phyloP scores from a whole-genome alignment of 2,113 vertebrate genomes.

The Irena cyanogastra region DNA sequence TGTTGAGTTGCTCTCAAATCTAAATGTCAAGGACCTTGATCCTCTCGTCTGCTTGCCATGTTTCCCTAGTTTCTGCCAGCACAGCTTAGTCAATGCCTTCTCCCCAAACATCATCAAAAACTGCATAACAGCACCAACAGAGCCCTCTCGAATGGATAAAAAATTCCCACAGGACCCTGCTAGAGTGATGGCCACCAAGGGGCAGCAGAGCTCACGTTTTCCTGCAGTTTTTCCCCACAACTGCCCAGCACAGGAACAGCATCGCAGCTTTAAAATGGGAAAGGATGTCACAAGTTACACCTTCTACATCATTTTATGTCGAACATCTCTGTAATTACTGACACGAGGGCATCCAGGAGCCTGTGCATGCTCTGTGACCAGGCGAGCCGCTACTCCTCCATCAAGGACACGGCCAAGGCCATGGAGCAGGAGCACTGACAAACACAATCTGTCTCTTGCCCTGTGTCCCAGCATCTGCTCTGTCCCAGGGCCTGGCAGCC shows the following conservation, averaged over 20 bases:
- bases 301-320: neutral
- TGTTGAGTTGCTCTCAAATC: neutral
- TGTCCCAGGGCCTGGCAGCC: neutral
- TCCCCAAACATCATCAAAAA: accelerated
- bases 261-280: neutral
- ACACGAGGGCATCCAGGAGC: neutral
- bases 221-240: neutral
- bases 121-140: neutral
- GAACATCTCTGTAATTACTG: neutral
- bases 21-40: neutral
- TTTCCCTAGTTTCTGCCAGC: neutral
- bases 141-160: neutral
- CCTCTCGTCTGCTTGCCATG: neutral
- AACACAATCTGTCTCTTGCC: neutral
- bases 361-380: neutral
- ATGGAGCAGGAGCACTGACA: neutral
- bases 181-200: neutral
- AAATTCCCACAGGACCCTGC: neutral
- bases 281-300: neutral
- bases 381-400: neutral
- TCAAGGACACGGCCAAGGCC: neutral
- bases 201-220: neutral
- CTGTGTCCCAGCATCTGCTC: neutral
- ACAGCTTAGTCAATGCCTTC: neutral
- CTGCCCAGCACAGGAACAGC: neutral